phyloP scores from a whole-genome alignment of 2,888 invertebrate species.

The Spodoptera littoralis region DNA sequence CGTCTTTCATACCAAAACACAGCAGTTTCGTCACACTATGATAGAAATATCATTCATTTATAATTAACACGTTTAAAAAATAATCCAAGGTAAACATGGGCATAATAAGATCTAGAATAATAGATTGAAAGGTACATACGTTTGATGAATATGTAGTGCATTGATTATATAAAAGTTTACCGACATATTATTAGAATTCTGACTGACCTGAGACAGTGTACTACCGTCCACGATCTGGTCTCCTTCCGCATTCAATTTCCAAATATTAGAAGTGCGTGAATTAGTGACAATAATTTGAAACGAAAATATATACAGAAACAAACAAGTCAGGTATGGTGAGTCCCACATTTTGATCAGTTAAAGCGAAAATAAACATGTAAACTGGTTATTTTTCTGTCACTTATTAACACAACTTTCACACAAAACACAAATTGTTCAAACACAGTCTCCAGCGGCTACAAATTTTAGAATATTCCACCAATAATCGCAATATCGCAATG shows the following conservation, averaged over 20 bases:
- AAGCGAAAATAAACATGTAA: slow-evolving; percentile 75
- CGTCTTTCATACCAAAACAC: slow-evolving; percentile 7
- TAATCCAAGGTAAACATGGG: slow-evolving; percentile 66
- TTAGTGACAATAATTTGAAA: slow-evolving; percentile 92
- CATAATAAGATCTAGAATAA: slow-evolving; percentile 55
- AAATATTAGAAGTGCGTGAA: slow-evolving; percentile 94
- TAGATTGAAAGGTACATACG: slow-evolving; percentile 61
- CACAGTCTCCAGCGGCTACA: slow-evolving; percentile 67
- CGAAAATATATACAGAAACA: slow-evolving; percentile 92
- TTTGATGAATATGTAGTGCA: slow-evolving; percentile 62
- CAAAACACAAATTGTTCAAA: slow-evolving; percentile 64
- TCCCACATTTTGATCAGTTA: slow-evolving; percentile 86
- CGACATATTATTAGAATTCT: slow-evolving; percentile 56
- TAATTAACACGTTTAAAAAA: slow-evolving; percentile 36
- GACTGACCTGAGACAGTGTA: slow-evolving; percentile 87
- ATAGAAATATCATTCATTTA: slow-evolving; percentile 22
- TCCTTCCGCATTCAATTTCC: slow-evolving; percentile 94
- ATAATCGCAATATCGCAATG: slow-evolving; percentile 66
- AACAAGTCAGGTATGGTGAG: slow-evolving; percentile 89
- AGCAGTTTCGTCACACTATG: slow-evolving; percentile 19
- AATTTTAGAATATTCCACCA: slow-evolving; percentile 68
- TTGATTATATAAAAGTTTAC: slow-evolving; percentile 78
- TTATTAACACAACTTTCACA: slow-evolving; percentile 66
- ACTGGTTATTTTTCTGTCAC: slow-evolving; percentile 60
- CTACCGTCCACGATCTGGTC: slow-evolving; percentile 92